A percentile compares a stretch with the other conserved stretches of the same genome.
phyloP scores from a whole-genome alignment of 2,797 vertebrate genomes.

The Fundulus diaphanus region DNA sequence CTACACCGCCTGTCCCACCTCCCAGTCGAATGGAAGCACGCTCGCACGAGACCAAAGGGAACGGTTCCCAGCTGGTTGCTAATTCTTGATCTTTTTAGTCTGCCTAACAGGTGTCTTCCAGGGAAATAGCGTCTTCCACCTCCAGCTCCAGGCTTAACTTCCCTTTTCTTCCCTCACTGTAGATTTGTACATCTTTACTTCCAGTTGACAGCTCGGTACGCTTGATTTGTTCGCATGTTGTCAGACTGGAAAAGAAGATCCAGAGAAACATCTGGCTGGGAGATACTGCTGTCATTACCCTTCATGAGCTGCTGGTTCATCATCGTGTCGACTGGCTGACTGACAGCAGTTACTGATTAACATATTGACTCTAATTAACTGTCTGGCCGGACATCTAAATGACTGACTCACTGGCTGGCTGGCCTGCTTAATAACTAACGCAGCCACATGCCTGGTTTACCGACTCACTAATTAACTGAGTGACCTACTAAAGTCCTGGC shows the following conservation, averaged over 20 bases:
- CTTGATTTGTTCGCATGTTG: constrained; percentile 34
- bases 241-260: constrained; percentile 26
- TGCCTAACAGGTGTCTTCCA: constrained; percentile 56
- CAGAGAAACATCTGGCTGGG: constrained; percentile 46
- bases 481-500: constrained; percentile 64
- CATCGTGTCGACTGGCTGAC: constrained; percentile 53
- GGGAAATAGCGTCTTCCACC: constrained; percentile 42
- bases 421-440: constrained; percentile 61
- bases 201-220: constrained; percentile 7
- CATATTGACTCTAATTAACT: constrained; percentile 72
- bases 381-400: constrained; percentile 61
- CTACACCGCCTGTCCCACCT: constrained; percentile 65
- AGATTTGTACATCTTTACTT: constrained; percentile 8
- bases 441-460: constrained; percentile 43
- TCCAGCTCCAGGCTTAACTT: constrained; percentile 19
- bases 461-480: constrained; percentile 73
- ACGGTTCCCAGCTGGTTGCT: constrained; percentile 74
- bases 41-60: constrained; percentile 62
- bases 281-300: constrained; percentile 52
- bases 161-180: background rate
- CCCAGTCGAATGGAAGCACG: constrained; percentile 58
- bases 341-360: constrained; percentile 71
- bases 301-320: constrained; percentile 53
- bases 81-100: constrained; percentile 62
- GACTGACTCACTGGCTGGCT: constrained; percentile 57